Evolutionary conservation across 1,140 invertebrate species (phyloP).

Genomic region (Lordiphosa collinella): DNA sequence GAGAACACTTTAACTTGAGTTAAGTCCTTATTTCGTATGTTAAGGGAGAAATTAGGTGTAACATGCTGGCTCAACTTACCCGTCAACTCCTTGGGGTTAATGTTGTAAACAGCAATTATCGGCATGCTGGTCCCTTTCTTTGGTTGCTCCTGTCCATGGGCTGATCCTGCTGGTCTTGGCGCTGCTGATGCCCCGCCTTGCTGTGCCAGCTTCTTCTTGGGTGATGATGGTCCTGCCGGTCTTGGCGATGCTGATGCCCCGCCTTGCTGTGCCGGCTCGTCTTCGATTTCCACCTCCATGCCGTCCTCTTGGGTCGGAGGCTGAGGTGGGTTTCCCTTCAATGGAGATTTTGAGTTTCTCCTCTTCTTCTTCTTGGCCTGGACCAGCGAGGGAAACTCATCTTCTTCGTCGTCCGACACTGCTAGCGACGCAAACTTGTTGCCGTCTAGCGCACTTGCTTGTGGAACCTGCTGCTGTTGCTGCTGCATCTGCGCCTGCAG

Average conservation of each 20-base stretch:
- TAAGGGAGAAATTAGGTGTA: not conserved
- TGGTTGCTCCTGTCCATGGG: not conserved
- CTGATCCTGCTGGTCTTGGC: not conserved
- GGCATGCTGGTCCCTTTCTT: not conserved
- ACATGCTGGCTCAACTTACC: not conserved
- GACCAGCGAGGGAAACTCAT: too few relatives aligned
- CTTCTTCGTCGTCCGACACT: too few relatives aligned
- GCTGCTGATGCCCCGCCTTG: not conserved
- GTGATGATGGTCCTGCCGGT: too few relatives aligned
- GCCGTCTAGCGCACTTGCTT: too few relatives aligned
- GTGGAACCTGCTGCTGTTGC: too few relatives aligned
- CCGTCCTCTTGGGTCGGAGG: too few relatives aligned
- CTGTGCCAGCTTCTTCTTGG: not conserved
- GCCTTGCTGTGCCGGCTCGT: not conserved
- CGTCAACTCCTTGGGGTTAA: not conserved
- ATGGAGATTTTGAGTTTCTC: too few relatives aligned
- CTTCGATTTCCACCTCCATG: not conserved
- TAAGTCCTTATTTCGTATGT: not conserved
- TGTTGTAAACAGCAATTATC: not conserved
- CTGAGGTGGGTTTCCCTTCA: too few relatives aligned
- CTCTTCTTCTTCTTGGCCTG: too few relatives aligned
- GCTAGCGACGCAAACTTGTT: too few relatives aligned
- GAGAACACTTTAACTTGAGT: not conserved
- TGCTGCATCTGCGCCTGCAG: too few relatives aligned
- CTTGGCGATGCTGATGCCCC: too few relatives aligned